Base-by-base conservation (phyloP, 2,888 invertebrate species). In the Beris chalybata region DNA sequence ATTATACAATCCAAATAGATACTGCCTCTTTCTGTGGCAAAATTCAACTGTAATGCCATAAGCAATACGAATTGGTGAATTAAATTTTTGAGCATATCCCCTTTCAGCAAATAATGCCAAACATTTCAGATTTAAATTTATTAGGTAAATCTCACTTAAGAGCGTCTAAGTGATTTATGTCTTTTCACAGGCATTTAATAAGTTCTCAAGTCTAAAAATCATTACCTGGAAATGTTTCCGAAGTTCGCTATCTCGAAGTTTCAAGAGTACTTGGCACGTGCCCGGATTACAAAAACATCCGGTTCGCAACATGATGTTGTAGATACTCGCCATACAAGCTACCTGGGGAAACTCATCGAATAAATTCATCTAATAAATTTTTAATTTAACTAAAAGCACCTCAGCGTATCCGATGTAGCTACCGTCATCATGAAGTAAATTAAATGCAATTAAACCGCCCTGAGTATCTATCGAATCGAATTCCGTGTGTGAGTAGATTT, bases 271-370 rank as follows among this genome's bases (percentile, higher is more conserved):
- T 77, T 95, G 93, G 76, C 97, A 97, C 2, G 96, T 92, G 12
- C 97, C 98, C 2, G 95, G 91, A 82, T 98, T 98, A 79, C 98
- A 98, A 78, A 97, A 95, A 77, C 97, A 97, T 0, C 98, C 98
- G 1, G 95, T 95, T 70, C 98, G 85, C 48, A 98, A 78, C 72
- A 90, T 89, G 59, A 98, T 90, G 73, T 90, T 89, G 77, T 93
- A 90, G 63, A 96, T 82, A 71, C 93, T 89, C 0, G 95, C 92
- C 83, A 97, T 88, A 75, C 94, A 91, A 74, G 93, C 87, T 67
- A 97, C 92, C 91, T 93, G 79, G 67, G 82, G 75, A 31, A n/a
- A 55, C 30, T 31, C 66, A 58, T 32, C 13, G 22, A 11, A 56
- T 31, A 38, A 29, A 11, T 44, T 22, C 22, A 22, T 22, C 22